Evolutionary conservation across 1,140 invertebrate genomes (phyloP), one percentile per base, ranked within the genome.

Genomic region (Notospermus geniculatus): DNA sequence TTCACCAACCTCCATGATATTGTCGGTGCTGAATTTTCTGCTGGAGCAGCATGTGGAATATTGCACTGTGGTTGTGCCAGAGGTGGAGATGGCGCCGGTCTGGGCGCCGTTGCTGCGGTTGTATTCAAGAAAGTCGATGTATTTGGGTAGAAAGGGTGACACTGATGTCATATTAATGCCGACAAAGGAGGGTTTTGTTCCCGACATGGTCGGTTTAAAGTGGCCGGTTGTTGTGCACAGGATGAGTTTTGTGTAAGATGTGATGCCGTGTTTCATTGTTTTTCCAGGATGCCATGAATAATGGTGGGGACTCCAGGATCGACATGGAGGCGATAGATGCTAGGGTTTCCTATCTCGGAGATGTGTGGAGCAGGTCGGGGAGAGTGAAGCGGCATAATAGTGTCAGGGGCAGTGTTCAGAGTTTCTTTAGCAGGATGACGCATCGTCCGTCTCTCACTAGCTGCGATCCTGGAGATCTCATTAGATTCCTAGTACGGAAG

Each of bases 1-100:
- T 56, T 53, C 39, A 52, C 62, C 36, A 29, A 25, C 36, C 57
- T 9, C 9, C 46, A 54, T 30, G 4, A 39, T 52, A 2, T n/a
- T 36, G 1, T 22, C 57, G 1, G 23, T 59, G 2, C 13, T 59
- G 1, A 28, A 25, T 52, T 57, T 52, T 28, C 13, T 62, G 22
- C 28, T 25, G n/a, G 29, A 57, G n/a, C 5, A 53, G 11, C 30
- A 28, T 13, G 4, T 63, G 0, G 36, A 17, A 15, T 19, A n/a
- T 13, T 56, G 54, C 29, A 63, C 55, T 23, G 1, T 57, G 9
- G n/a, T 58, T 13, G 53, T 43, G 1, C 28, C 13, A 25, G 32
- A 0, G 30, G 4, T 50, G 46, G 5, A 23, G n/a, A 19, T 5
- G 4, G 4, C 19, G 5, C 46, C 46, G 4, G 9, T 23, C n/a